These are phyloP conservation scores for Syrphus vitripennis DNA, from an alignment of 2,888 invertebrate genomes.

Conservation along the genomic window DNA sequence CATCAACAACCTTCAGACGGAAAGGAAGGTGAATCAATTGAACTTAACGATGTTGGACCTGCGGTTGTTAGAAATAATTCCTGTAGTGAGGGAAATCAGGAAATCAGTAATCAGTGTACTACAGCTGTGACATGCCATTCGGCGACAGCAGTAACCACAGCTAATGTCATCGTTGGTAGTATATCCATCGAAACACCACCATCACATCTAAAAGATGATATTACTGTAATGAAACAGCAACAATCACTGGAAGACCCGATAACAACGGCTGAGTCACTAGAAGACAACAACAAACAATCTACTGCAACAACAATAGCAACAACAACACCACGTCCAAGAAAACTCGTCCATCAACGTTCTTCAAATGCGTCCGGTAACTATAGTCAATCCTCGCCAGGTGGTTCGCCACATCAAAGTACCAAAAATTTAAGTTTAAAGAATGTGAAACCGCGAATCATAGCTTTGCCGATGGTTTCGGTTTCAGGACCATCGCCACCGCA, in stretches of 20 bases:
- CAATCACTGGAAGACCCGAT: constrained; percentile 53
- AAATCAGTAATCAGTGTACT: constrained; percentile 73
- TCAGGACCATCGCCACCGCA: constrained; percentile 91
- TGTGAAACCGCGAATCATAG: constrained; percentile 75
- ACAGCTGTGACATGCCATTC: constrained; percentile 75
- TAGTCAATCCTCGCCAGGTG: constrained; percentile 72
- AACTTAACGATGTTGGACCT: constrained; percentile 55
- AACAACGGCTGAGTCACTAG: constrained; percentile 69
- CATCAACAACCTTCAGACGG: neutral
- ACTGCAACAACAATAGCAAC: constrained; percentile 61
- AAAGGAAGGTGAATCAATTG: constrained; percentile 42
- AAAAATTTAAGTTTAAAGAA: constrained; percentile 76
- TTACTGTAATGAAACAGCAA: constrained; percentile 45
- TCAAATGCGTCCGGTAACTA: constrained; percentile 75
- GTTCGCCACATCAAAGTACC: constrained; percentile 77
- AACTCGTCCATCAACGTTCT: constrained; percentile 78
- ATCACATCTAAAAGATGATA: constrained; percentile 77
- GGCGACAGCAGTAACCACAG: constrained; percentile 77
- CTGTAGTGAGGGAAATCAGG: constrained; percentile 67
- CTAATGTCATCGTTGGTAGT: constrained; percentile 79
- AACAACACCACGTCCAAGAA: constrained; percentile 73
- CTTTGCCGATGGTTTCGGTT: constrained; percentile 88
- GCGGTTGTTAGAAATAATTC: constrained; percentile 18
- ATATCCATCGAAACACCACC: constrained; percentile 80
- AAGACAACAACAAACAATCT: constrained; percentile 70